Evolutionary conservation across 2,797 vertebrate species (phyloP).

Genomic region (Eidolon dupreanum): DNA sequence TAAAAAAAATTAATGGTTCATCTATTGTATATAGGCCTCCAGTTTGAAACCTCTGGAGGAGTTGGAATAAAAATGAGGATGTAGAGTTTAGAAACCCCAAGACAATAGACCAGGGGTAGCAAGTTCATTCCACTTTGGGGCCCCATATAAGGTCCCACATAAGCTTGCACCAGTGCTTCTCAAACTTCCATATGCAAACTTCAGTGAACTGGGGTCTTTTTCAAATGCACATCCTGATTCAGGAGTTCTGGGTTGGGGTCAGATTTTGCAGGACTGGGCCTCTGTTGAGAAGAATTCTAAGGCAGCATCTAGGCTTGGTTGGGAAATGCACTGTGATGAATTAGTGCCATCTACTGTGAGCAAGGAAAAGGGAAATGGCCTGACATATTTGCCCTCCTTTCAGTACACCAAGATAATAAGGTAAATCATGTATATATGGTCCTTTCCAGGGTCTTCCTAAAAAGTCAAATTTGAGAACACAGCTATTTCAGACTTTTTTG

Average conservation of each 20-base stretch:
- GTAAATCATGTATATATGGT: not conserved
- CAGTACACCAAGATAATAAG: not conserved
- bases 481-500: not conserved
- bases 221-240: not conserved
- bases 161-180: not conserved
- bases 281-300: not conserved
- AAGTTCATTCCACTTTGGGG: not conserved
- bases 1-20: not conserved
- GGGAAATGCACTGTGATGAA: not conserved
- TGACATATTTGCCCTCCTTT: not conserved
- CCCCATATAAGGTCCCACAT: not conserved
- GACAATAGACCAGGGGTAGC: not conserved
- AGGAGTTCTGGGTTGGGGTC: too few species aligned
- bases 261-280: not conserved
- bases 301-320: not conserved
- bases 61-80: not conserved
- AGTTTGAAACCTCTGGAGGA: not conserved
- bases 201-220: not conserved
- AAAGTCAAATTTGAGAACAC: not conserved
- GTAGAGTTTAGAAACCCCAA: not conserved
- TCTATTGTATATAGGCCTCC: not conserved
- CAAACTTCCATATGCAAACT: not conserved
- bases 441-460: not conserved
- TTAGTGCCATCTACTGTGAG: slow-evolving; percentile 43
- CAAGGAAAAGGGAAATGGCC: not conserved